Percentiles rank a stretch among this genome's conserved stretches.
Conservation (phyloP, 1,140 invertebrate genomes). For the Diorhabda sublineata region DNA sequence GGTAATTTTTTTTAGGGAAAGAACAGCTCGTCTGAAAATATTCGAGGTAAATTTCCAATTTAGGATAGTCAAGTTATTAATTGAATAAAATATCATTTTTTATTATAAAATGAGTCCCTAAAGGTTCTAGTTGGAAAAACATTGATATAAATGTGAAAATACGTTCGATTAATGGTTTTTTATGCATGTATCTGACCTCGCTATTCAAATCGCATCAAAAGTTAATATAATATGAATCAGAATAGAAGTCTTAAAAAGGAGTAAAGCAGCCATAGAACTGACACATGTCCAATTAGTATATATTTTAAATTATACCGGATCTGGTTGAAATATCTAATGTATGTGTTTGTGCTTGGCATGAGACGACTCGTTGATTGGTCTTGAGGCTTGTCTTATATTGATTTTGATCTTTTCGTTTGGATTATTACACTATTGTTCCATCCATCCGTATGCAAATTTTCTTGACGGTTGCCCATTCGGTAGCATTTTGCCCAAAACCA, state of each 20-base stretch:
- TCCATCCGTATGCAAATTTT: constrained; percentile 35
- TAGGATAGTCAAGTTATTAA: too few species aligned
- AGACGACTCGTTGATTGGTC: constrained; percentile 30
- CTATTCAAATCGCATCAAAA: too few species aligned
- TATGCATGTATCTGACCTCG: too few species aligned
- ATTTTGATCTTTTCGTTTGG: constrained; percentile 38
- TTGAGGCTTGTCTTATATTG: constrained; percentile 30
- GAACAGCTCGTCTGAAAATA: too few species aligned
- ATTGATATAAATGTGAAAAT: too few species aligned
- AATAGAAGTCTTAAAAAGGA: constrained; percentile 19
- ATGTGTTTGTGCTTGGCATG: constrained; percentile 23
- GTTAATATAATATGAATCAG: constrained; percentile 21
- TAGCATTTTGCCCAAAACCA: constrained; percentile 22
- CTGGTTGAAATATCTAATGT: constrained; percentile 34
- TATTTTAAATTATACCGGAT: constrained; percentile 37
- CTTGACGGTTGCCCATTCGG: constrained; percentile 22
- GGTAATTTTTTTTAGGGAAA: too few species aligned
- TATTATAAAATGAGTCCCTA: too few species aligned
- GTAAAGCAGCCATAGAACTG: constrained; percentile 22
- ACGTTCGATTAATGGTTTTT: too few species aligned
- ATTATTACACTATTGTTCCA: constrained; percentile 39
- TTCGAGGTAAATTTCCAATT: too few species aligned
- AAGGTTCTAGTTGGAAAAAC: too few species aligned
- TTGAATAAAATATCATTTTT: too few species aligned
- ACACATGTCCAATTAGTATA: constrained; percentile 39